phyloP scores from a whole-genome alignment of 1,140 invertebrate genomes.

The Diorhabda carinulata region DNA sequence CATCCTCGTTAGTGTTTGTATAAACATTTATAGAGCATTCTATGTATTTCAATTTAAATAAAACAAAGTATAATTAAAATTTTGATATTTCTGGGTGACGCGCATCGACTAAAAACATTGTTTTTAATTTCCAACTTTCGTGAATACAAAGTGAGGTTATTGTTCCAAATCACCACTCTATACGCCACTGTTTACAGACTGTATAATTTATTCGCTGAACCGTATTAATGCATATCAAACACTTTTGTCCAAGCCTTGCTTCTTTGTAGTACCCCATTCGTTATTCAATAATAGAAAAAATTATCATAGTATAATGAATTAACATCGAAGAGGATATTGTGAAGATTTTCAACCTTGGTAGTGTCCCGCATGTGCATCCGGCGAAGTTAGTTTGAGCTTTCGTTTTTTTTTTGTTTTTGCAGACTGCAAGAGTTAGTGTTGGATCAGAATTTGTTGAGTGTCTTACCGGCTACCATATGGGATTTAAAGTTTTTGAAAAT shows the following conservation, averaged over 20 bases:
- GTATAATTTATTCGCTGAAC: not conserved
- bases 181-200: slow-evolving; percentile 12
- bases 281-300: not conserved
- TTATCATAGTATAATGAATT: not conserved
- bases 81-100: too few relatives aligned
- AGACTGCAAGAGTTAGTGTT: slow-evolving; percentile 67
- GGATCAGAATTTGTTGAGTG: slow-evolving; percentile 64
- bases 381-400: slow-evolving; percentile 33
- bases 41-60: too few relatives aligned
- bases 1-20: too few relatives aligned
- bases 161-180: not conserved
- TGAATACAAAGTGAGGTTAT: too few relatives aligned
- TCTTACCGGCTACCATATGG: slow-evolving; percentile 57
- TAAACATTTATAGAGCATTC: too few relatives aligned
- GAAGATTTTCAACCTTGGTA: slow-evolving; percentile 33
- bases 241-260: not conserved
- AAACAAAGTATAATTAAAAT: too few relatives aligned
- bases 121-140: too few relatives aligned
- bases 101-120: too few relatives aligned
- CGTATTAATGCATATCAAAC: not conserved
- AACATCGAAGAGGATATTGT: slow-evolving; percentile 11
- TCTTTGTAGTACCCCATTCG: slow-evolving; percentile 6
- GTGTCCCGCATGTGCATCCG: slow-evolving; percentile 46
- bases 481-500: slow-evolving; percentile 56
- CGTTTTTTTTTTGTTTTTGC: slow-evolving; percentile 41